Base-by-base conservation (phyloP, 1,140 invertebrate species). In the Euschistus heros region DNA sequence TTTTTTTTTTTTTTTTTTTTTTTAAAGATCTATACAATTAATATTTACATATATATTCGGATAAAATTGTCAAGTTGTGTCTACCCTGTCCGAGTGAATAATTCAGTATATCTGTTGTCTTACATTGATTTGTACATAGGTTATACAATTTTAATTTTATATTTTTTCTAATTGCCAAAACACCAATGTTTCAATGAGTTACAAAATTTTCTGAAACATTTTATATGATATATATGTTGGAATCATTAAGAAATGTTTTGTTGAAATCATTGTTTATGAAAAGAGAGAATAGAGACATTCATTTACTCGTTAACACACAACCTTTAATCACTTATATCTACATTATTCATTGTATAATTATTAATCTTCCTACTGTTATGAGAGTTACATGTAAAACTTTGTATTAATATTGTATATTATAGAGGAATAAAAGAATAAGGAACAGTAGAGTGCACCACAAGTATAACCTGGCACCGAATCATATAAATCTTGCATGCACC, bases 41-140 rank as follows among this genome's bases (percentile, higher is more conserved):
- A 62, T 66, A 66, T 66, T 61, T 66, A 66, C 65, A 66, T 37
- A 37, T 37, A 47, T 61, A 61, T 62, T 66, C 59, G 59, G 65
- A 66, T 66, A 63, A 62, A 66, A 66, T 66, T 66, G 65, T 66
- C 65, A 61, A 66, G 44, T 66, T 66, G 65, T 62, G 65, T 57
- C 65, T 66, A 66, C 65, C 65, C 65, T 66, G 65, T 66, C 65
- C 60, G 42, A 60, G 59, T 52, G 61, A 66, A 62, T 62, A 52
- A 63, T 65, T 59, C 27, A 42, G 64, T 65, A 65, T 65, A 65
- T 7, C 57, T 20, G 30, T 47, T 60, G 26, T 30, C 27, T 37
- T 17, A 54, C 59, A 61, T 61, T 64, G 18, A 30, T 54, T 64
- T 64, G 26, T 20, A 27, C 47, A 20, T 64, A 27, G 2, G 17